Percentiles rank a stretch among this genome's conserved stretches.
These are phyloP conservation scores for Proterorhinus semilunaris DNA, from an alignment of 2,113 vertebrate species.

Conservation along the genomic window DNA sequence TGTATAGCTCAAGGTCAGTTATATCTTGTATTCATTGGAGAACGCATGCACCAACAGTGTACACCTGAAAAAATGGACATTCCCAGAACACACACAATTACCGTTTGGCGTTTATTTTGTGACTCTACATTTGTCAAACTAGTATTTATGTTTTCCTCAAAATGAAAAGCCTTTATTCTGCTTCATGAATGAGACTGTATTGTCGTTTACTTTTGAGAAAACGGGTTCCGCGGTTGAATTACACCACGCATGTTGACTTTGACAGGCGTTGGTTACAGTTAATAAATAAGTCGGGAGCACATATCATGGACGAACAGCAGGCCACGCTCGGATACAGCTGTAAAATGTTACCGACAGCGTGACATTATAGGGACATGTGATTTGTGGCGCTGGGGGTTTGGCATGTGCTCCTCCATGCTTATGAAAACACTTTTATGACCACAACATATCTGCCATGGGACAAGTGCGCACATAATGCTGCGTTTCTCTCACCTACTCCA, in stretches of 20 bases:
- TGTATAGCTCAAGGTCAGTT: no score
- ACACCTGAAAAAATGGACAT: no score
- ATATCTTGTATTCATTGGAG: no score
- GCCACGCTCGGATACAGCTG: conserved; percentile 21
- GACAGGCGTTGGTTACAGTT: conserved; percentile 7
- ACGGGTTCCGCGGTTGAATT: neutral
- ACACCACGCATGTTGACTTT: neutral
- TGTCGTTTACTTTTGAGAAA: no score
- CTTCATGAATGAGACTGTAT: no score
- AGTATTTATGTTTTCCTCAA: no score
- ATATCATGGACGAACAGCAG: conserved; percentile 14
- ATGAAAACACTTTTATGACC: conserved; percentile 18
- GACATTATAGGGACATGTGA: conserved; percentile 35
- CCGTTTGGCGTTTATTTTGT: no score
- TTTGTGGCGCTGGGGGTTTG: conserved; percentile 22
- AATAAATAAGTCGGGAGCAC: conserved; percentile 1
- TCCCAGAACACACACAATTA: no score
- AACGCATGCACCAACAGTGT: no score
- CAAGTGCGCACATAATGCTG: neutral
- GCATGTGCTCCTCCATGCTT: conserved; percentile 10
- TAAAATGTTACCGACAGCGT: conserved; percentile 35
- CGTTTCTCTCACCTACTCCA: neutral
- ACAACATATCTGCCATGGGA: neutral
- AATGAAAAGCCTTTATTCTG: no score
- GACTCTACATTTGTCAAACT: no score